Evolutionary conservation across 2,888 invertebrate species (phyloP).

Genomic region (Drosophila kambysellisi): DNA sequence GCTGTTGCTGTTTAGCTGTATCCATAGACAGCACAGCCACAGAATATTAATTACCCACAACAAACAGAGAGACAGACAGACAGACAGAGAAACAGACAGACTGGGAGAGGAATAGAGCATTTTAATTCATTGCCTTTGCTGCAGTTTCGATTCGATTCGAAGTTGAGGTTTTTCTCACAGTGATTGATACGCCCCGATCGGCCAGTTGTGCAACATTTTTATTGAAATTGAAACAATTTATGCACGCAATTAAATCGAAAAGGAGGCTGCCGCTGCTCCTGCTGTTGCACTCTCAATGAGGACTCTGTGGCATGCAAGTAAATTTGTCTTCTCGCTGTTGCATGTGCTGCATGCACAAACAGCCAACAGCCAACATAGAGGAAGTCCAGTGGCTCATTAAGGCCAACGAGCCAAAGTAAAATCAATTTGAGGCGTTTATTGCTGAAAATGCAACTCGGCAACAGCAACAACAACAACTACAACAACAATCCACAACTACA

Average conservation of each 20-base stretch:
- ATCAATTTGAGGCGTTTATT: constrained; percentile 48
- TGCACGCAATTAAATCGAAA: constrained; percentile 76
- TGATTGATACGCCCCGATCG: constrained; percentile 65
- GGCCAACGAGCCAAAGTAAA: constrained; percentile 33
- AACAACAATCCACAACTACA: constrained; percentile 12
- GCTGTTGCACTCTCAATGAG: constrained; percentile 12
- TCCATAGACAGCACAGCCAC: constrained; percentile 55
- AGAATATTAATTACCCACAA: constrained; percentile 73
- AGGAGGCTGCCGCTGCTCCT: constrained; percentile 20
- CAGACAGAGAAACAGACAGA: neutral
- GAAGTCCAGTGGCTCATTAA: constrained; percentile 49
- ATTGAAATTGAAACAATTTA: constrained; percentile 79
- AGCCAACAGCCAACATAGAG: constrained; percentile 1
- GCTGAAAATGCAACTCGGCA: constrained; percentile 38
- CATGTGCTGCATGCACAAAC: constrained; percentile 74
- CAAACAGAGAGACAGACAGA: constrained; percentile 24
- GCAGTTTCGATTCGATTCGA: constrained; percentile 21
- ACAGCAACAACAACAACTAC: constrained; percentile 12
- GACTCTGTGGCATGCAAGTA: constrained; percentile 78
- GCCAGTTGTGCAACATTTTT: constrained; percentile 73
- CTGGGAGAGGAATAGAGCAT: constrained; percentile 3
- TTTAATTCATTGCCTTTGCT: constrained; percentile 30
- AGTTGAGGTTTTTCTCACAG: constrained; percentile 63
- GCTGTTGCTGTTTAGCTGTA: constrained; percentile 16
- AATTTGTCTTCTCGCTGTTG: constrained; percentile 68